These are phyloP conservation scores for Sceloporus undulatus DNA, from an alignment of 2,113 vertebrate species.

Conservation along the genomic window DNA sequence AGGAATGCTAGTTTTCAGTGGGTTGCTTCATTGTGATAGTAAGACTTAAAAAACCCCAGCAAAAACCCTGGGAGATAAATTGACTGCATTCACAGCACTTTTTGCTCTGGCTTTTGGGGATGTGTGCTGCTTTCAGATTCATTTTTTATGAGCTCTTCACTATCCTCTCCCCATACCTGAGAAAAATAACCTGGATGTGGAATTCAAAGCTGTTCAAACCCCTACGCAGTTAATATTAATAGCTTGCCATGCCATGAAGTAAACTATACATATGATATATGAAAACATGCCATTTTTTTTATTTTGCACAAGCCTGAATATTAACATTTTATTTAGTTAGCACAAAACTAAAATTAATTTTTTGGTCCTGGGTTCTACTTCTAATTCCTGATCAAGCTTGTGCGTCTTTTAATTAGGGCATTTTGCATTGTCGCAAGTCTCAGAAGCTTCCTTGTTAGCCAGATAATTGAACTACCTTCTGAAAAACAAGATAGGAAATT, in stretches of 20 bases:
- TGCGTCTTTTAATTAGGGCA: neutral
- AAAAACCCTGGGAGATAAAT: neutral
- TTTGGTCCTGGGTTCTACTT: neutral
- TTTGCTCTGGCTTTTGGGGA: neutral
- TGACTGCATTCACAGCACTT: neutral
- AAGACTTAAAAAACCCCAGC: neutral
- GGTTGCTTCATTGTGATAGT: neutral
- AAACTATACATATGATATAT: neutral
- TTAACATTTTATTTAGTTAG: neutral
- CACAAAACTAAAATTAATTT: constrained; percentile 4
- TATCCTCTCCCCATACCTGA: neutral
- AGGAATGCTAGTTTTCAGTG: neutral
- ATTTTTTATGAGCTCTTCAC: neutral
- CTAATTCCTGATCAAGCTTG: neutral
- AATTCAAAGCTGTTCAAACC: neutral
- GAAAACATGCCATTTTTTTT: too few species aligned
- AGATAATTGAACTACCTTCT: constrained; percentile 33
- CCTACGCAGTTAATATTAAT: neutral
- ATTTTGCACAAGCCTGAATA: too few species aligned
- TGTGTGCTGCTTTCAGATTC: neutral
- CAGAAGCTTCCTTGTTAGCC: neutral
- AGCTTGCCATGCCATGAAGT: too few species aligned
- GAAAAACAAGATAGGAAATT: constrained; percentile 26
- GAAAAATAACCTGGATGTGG: neutral
- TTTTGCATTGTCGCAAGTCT: neutral